Conservation (phyloP, 2,113 vertebrate genomes). For the Picathartes gymnocephalus region DNA sequence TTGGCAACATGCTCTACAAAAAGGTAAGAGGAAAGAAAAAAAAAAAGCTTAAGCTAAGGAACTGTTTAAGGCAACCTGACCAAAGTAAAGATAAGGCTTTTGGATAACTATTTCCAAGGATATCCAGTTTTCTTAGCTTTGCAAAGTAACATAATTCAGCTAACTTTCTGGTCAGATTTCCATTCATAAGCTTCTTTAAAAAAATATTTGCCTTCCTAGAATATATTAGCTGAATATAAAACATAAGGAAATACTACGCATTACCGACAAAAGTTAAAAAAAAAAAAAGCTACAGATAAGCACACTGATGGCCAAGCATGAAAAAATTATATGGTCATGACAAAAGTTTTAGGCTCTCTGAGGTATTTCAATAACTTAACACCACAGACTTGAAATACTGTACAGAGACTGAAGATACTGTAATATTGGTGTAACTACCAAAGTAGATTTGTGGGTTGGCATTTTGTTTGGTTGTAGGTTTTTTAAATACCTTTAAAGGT, state of each 20-base stretch:
- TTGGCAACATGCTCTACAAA: background rate
- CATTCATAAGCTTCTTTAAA: background rate
- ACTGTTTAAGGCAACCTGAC: constrained; percentile 62
- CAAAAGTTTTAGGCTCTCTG: constrained; percentile 23
- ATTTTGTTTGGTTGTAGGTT: background rate
- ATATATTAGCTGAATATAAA: background rate
- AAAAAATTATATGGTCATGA: background rate
- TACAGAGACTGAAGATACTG: background rate
- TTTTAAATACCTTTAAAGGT: background rate
- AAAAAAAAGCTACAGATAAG: background rate
- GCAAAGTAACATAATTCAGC: background rate
- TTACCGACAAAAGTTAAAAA: background rate
- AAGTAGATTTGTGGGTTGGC: background rate
- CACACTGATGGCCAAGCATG: background rate
- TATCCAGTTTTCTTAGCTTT: constrained; percentile 11
- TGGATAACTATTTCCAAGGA: constrained; percentile 14
- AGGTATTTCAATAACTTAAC: constrained; percentile 52
- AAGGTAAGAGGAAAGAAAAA: background rate
- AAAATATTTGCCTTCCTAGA: background rate
- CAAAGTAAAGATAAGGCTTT: constrained; percentile 61
- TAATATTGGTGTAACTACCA: background rate
- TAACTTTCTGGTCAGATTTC: constrained; percentile 27
- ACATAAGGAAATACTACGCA: background rate
- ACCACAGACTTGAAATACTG: constrained; percentile 11
- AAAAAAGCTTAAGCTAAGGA: background rate